Conservation (phyloP, 2,113 vertebrate species). For the Myotis yumanensis region DNA sequence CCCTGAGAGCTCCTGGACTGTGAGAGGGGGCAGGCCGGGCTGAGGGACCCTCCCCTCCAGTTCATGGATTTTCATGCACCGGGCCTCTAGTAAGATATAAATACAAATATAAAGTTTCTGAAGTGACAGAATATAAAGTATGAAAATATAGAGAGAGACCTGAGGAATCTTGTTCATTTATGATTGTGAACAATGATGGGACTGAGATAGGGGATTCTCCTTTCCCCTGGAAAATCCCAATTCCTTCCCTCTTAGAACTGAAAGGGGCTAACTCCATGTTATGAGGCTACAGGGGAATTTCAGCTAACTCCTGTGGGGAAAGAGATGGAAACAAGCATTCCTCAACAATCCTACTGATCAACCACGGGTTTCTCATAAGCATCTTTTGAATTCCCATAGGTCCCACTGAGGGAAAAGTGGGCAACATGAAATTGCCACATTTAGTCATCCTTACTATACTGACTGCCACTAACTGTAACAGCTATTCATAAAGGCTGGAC, state of each 20-base stretch:
- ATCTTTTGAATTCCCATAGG: slow-evolving; percentile 21
- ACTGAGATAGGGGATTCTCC: slow-evolving; percentile 62
- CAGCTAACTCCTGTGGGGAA: slow-evolving; percentile 37
- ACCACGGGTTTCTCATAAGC: slow-evolving; percentile 44
- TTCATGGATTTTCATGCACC: too few species aligned
- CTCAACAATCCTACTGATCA: slow-evolving; percentile 32
- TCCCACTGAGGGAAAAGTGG: neutral
- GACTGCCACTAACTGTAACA: neutral
- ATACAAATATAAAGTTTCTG: neutral
- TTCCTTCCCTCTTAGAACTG: slow-evolving; percentile 65
- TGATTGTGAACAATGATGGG: slow-evolving; percentile 26
- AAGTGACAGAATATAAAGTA: neutral
- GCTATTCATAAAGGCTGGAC: neutral
- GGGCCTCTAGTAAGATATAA: neutral
- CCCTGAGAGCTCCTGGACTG: too few species aligned
- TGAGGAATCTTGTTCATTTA: slow-evolving; percentile 27
- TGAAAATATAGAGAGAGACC: neutral
- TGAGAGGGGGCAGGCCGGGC: too few species aligned
- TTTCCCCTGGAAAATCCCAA: slow-evolving; percentile 71
- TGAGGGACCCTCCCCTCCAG: too few species aligned
- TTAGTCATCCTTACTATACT: slow-evolving; percentile 12
- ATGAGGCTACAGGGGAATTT: slow-evolving; percentile 67
- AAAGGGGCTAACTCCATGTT: slow-evolving; percentile 56
- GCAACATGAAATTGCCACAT: slow-evolving; percentile 34
- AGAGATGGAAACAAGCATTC: slow-evolving; percentile 34